Base-by-base conservation (phyloP, 2,113 vertebrate genomes). In the Heteronetta atricapilla region DNA sequence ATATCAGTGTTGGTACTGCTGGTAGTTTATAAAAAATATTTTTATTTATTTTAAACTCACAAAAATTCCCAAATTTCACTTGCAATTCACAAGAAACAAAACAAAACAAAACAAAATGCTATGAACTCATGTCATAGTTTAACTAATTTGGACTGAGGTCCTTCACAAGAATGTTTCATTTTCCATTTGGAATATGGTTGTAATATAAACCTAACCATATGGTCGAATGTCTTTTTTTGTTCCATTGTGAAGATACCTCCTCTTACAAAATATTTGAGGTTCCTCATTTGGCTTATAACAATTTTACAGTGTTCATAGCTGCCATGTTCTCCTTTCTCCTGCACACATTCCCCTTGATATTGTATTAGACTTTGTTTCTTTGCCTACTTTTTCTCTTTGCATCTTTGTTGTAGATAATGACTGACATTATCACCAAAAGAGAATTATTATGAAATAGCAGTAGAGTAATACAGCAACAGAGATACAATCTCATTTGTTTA, bases 301-400 rank as follows among this genome's bases (percentile, higher is more conserved):
- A 5, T 42, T 76, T 86, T 48, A 22, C 3, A 53, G 8, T 72
- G 17, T 55, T 73, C 11, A 20, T 69, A 29, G 10, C 13, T 70
- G 26, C 16, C 21, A 31, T 59, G 2, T 29, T 82, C 48, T 88
- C 17, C n/a, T 63, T 67, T 63, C 16, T 75, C 1, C 15, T 40
- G 17, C 3, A 13, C 8, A 16, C 10, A 16, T 63, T 52, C 79
- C 84, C 16, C 19, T 11, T 36, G 29, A 4, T 53, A 13, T 48
- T 89, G 5, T 18, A 25, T 69, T 58, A 48, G 46, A 34, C 11
- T 69, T 90, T 75, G 3, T 36, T 80, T 70, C 18, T 59, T 9
- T 4, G 56, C 6, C 3, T 85, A 11, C 1, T 10, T 46, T 56
- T 75, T 31, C 9, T 55, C 4, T 0, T 3, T 2, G 19, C 28